Evolutionary conservation across 2,113 vertebrate species (phyloP), one percentile per base, ranked within the genome.

Genomic region (Perca flavescens): DNA sequence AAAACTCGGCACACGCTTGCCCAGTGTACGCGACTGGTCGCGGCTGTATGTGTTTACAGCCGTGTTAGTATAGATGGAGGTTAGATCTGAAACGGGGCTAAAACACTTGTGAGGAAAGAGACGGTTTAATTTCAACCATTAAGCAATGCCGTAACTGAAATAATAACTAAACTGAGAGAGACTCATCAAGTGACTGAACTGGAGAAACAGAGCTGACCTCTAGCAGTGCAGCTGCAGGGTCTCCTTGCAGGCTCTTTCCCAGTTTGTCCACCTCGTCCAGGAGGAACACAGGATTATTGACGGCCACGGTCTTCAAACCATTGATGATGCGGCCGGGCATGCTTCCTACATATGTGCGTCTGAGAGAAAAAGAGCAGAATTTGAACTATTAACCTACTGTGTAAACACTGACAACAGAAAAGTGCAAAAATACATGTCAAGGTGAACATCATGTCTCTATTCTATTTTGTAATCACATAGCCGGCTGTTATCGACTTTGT

Each of bases 301-400:
- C 97, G 0, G 96, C 97, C 0, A 97, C 98, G 0, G 95, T 97
- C 94, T 98, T 99, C 86, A 99, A 89, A 0, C 98, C 98, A 3
- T 99, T 99, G 92, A 99, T 97, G 79, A 99, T 99, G 43, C 98
- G 96, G 1, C 98, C 98, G 0, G 98, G 98, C 98, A 99, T 99
- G 80, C 98, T 99, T 74, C 98, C 98, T 0, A 99, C 98, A 0
- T 99, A 99, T 9, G 98, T 99, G 17, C 97, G 96, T 40, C 98
- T 99, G 83, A 25, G 22, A 34, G 4, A 81, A 25, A 80, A 80
- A 0, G 14, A 31, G 3, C 21, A 75, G 6, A 2, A 62, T 0
- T 1, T 1, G 1, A 73, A 71, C 8, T 17, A 40, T 2, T 21
- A 28, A 40, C 4, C 17, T 2, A 3, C 3, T 9, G 16, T 58